Percentiles rank a stretch among this genome's conserved stretches.
Evolutionary conservation across 2,797 vertebrate genomes (phyloP).

Genomic region (Anguilla anguilla): DNA sequence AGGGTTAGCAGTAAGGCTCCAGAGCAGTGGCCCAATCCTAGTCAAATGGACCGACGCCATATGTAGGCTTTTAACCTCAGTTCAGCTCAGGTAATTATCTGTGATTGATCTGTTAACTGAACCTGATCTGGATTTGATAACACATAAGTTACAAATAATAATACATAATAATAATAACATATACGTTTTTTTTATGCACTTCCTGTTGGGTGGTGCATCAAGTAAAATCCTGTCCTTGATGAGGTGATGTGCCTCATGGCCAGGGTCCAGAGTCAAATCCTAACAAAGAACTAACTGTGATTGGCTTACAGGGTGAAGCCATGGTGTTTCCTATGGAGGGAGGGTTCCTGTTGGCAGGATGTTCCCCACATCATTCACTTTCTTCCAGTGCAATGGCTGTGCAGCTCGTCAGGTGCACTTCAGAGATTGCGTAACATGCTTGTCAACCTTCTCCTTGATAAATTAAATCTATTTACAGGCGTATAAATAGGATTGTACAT

Average conservation of each 20-base stretch:
- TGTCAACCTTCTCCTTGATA: not conserved
- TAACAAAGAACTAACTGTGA: not conserved
- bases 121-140: constrained; percentile 15
- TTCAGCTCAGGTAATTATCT: constrained; percentile 1
- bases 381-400: not conserved
- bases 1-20: not conserved
- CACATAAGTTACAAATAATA: not conserved
- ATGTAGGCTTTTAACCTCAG: not conserved
- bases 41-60: not conserved
- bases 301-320: not conserved
- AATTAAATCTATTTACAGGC: not conserved
- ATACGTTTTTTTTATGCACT: not conserved
- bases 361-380: not conserved
- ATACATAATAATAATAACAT: too few relatives aligned
- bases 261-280: not conserved
- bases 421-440: not conserved
- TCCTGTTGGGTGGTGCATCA: not conserved
- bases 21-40: not conserved
- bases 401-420: not conserved
- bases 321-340: not conserved
- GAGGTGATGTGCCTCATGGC: not conserved
- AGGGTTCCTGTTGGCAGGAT: not conserved
- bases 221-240: not conserved
- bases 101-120: not conserved
- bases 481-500: not conserved